Percentiles rank a stretch among this genome's conserved stretches.
Evolutionary conservation across 2,113 vertebrate species (phyloP).

Genomic region (Hippocampus mohnikei): DNA sequence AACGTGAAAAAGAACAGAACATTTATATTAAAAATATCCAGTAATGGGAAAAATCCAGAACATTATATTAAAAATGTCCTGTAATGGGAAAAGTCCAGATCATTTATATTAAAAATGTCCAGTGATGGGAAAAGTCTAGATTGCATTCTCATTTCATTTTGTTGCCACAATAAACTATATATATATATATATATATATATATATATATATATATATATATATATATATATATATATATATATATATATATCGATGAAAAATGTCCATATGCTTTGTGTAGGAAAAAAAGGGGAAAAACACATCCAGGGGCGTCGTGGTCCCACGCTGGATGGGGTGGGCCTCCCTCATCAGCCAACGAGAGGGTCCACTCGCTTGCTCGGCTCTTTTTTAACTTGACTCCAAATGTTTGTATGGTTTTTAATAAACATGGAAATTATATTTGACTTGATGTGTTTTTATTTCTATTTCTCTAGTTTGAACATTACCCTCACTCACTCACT

Average conservation of each 20-base stretch:
- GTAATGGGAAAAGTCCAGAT: constrained; percentile 17
- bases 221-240: constrained; percentile 28
- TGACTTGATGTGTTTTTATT: constrained; percentile 16
- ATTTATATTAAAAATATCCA: constrained; percentile 63
- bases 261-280: constrained; percentile 89
- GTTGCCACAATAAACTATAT: constrained; percentile 76
- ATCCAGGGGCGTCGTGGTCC: constrained; percentile 59
- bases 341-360: constrained; percentile 72
- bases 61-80: constrained; percentile 53
- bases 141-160: constrained; percentile 65
- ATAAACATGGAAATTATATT: constrained; percentile 92
- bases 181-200: constrained; percentile 42
- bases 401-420: constrained; percentile 97
- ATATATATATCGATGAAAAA: constrained; percentile 9
- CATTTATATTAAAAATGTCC: constrained; percentile 64
- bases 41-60: constrained; percentile 46
- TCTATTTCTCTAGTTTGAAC: neutral
- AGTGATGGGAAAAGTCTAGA: constrained; percentile 58
- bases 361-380: constrained; percentile 87
- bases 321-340: neutral
- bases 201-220: constrained; percentile 35
- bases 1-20: constrained; percentile 36
- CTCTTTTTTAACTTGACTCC: constrained; percentile 91
- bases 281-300: constrained; percentile 59
- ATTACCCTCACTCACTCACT: neutral